phyloP scores from a whole-genome alignment of 2,797 vertebrate genomes.

The Darevskia mixta region DNA sequence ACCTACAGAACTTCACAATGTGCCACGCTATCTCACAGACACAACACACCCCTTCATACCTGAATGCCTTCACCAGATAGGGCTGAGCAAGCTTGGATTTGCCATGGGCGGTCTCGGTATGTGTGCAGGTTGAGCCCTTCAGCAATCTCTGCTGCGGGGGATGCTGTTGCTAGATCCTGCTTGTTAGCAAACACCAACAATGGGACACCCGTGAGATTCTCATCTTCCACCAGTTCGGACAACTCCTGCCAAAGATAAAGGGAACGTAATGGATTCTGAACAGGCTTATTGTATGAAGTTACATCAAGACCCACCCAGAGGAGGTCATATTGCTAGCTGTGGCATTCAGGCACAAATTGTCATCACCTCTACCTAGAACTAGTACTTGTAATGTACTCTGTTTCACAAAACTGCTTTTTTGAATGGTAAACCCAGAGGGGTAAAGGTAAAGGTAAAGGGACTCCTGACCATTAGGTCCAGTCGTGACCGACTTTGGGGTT shows the following conservation, averaged over 20 bases:
- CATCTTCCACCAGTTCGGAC: conserved; percentile 86
- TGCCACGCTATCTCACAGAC: not conserved
- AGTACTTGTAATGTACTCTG: not conserved
- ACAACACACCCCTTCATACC: conserved; percentile 69
- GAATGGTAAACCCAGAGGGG: too few species aligned
- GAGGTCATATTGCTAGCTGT: not conserved
- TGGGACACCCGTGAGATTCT: conserved; percentile 85
- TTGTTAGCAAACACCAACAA: conserved; percentile 93
- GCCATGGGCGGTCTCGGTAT: conserved; percentile 89
- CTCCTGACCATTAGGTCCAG: too few species aligned
- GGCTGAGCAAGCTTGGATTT: conserved; percentile 93
- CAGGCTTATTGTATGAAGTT: not conserved
- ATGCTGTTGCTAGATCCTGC: conserved; percentile 88
- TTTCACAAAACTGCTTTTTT: not conserved
- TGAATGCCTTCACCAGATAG: conserved; percentile 91
- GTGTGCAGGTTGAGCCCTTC: conserved; percentile 91
- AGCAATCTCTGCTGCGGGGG: conserved; percentile 86
- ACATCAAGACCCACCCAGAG: not conserved
- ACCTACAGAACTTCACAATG: not conserved
- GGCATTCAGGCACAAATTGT: not conserved
- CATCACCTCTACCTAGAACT: not conserved
- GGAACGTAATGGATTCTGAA: not conserved
- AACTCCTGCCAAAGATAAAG: conserved; percentile 81
- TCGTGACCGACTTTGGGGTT: too few species aligned
- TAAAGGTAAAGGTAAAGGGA: too few species aligned